These are phyloP conservation scores for Myripristis murdjan DNA, from an alignment of 2,797 vertebrate genomes.

Conservation along the genomic window DNA sequence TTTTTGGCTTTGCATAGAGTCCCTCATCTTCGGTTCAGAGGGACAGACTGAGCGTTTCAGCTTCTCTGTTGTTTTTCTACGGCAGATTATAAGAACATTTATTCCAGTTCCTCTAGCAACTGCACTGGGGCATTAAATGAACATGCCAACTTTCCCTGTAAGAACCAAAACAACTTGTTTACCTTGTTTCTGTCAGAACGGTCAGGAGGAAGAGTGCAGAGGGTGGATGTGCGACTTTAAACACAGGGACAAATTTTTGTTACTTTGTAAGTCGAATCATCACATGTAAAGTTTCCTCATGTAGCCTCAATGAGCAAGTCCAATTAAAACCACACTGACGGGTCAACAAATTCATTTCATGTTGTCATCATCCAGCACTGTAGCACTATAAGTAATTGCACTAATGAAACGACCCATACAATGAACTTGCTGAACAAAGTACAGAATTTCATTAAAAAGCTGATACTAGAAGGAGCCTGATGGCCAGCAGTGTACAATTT, in stretches of 20 bases:
- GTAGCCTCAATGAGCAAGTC: background rate
- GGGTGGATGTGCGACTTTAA: background rate
- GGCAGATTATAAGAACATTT: background rate
- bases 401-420: slow-evolving; percentile 40
- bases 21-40: background rate
- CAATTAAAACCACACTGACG: slow-evolving; percentile 11
- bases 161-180: background rate
- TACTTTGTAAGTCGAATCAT: background rate
- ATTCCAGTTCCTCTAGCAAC: slow-evolving; percentile 11
- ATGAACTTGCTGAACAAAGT: slow-evolving; percentile 45
- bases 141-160: background rate
- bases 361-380: slow-evolving; percentile 34
- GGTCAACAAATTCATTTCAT: slow-evolving; percentile 36
- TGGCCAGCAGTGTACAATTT: slow-evolving; percentile 44
- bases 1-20: background rate
- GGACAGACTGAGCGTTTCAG: background rate
- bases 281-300: background rate
- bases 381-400: slow-evolving; percentile 34
- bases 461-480: slow-evolving; percentile 26
- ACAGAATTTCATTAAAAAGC: slow-evolving; percentile 55
- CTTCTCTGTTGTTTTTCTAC: slow-evolving; percentile 14
- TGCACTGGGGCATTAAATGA: slow-evolving; percentile 6
- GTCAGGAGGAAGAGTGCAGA: background rate
- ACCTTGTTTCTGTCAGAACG: background rate
- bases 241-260: background rate